Evolutionary conservation across 2,888 invertebrate genomes (phyloP).

Genomic region (Synergus japonicus): DNA sequence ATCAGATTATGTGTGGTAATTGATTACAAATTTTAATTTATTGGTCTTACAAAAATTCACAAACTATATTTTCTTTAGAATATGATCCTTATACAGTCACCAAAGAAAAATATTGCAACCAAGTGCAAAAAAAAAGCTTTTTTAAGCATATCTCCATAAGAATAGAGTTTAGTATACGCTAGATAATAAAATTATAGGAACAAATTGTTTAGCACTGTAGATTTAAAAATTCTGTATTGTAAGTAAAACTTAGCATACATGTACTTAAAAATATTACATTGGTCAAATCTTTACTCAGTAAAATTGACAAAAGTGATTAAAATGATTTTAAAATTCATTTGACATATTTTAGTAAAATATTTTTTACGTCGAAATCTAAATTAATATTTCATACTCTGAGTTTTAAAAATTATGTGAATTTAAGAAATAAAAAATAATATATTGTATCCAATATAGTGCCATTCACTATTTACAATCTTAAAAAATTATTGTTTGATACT

Average conservation of each 20-base stretch:
- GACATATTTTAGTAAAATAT: not conserved
- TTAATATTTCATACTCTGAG: too few relatives aligned
- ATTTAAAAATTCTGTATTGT: not conserved
- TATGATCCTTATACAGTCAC: not conserved
- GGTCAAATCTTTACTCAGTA: not conserved
- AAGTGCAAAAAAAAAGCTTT: not conserved
- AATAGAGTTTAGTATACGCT: not conserved
- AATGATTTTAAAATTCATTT: not conserved
- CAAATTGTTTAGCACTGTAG: not conserved
- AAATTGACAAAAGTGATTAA: not conserved
- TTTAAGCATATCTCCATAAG: not conserved
- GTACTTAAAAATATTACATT: not conserved
- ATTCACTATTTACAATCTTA: constrained; percentile 3
- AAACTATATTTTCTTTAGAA: not conserved
- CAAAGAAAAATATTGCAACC: too few relatives aligned
- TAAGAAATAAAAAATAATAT: constrained; percentile 17
- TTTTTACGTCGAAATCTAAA: not conserved
- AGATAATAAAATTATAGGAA: not conserved
- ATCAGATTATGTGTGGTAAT: too few relatives aligned
- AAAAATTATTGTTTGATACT: constrained; percentile 20
- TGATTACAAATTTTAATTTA: not conserved
- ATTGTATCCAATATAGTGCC: constrained; percentile 6
- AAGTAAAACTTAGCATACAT: not conserved
- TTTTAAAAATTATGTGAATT: constrained; percentile 9
- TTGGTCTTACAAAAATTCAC: not conserved